Base-by-base conservation (phyloP, 2,113 vertebrate genomes). In the Pyxicephalus adspersus region DNA sequence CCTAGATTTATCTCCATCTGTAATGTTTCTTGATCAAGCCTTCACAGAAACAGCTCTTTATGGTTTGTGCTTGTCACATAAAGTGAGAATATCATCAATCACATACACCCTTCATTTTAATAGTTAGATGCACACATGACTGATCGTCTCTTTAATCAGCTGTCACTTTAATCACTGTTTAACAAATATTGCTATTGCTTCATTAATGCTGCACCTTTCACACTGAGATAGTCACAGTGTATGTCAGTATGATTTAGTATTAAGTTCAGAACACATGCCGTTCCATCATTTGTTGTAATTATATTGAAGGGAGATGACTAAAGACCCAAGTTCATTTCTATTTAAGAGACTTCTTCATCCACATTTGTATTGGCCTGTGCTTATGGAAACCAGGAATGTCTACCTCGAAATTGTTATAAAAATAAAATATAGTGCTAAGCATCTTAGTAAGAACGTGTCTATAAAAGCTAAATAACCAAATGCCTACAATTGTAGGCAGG, bases 81-180 rank as follows among this genome's bases (percentile, higher is more conserved):
- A 63, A 19, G 18, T 7, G 50, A 20, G 6, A 17, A 38, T 64
- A 18, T 64, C 31, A 76, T 76, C 38, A 51, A 26, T 75, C 55
- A 25, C 57, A 38, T 45, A 3, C 58, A 60, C 29, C 25, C n/a
- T 50, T 38, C 16, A 28, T 22, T 74, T 58, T 31, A 20, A 28
- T 11, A 72, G 68, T 26, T 57, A 57, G 63, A 20, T 60, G 57
- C 18, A 23, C n/a, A 8, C 6, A 74, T 58, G 54, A 58, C 6
- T 58, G 71, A 71, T 17, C 17, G 34, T 13, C n/a, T 16, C 28
- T 34, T 31, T 57, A 74, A 34, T 51, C 22, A 26, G 16, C 17
- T 28, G 67, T 71, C 45, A 26, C 38, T 51, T 70, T 52, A 52
- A 23, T 51, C 50, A 28, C 67, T 54, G 17, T 54, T 71, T 45